Base-by-base conservation (phyloP, 2,113 vertebrate species). In the Chrysemys picta region DNA sequence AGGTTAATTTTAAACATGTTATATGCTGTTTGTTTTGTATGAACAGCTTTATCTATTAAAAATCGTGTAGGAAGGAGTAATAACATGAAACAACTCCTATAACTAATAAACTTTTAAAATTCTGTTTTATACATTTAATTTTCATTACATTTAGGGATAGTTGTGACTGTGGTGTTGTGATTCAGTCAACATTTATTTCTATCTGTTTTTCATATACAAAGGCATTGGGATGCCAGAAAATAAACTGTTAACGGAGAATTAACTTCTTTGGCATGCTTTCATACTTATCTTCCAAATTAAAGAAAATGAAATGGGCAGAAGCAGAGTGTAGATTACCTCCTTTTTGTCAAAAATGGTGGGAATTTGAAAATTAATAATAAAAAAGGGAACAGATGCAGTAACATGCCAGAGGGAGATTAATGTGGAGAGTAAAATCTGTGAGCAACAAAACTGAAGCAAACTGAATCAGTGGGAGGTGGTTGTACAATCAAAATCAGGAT, bases 291-390 rank as follows among this genome's bases (percentile, higher is more conserved):
- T 98, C 98, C 98, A 98, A 98, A 98, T 98, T 98, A 98, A 98
- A 98, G 98, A 98, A 98, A 98, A 98, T 98, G 98, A 98, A 98
- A 98, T 98, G 98, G 98, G 98, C 98, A 98, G 98, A 98, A 98
- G 98, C 98, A 98, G 98, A 98, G 98, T 98, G 98, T 98, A 98
- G 98, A 98, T 98, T 98, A 98, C 98, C 98, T 98, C 98, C 97
- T 98, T 98, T 98, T 98, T 98, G 98, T 98, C 98, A 99, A 99
- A 98, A 99, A 98, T 98, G 98, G 98, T 98, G 98, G 98, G 99
- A 99, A 99, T 99, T 99, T 99, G 99, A 99, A 99, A 99, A 99
- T 99, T 99, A 99, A 99, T 98, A 98, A 99, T 99, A 99, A 99
- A 99, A 99, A 99, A 99, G 99, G 98, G 99, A 99, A 99, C 99